Evolutionary conservation across 2,113 vertebrate genomes (phyloP).

Genomic region (Chaenocephalus aceratus): DNA sequence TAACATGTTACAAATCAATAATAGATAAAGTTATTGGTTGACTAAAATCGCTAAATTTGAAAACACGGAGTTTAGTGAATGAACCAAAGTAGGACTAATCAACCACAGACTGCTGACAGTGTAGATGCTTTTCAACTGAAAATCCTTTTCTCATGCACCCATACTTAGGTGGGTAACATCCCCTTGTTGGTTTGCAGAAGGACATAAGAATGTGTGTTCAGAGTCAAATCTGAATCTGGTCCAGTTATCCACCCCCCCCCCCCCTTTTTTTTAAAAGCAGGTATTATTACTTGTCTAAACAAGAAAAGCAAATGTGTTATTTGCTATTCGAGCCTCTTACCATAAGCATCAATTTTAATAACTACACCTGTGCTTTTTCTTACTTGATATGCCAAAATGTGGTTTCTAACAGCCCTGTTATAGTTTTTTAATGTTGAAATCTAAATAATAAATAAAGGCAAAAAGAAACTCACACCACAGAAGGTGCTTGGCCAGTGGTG

Average conservation of each 20-base stretch:
- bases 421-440: neutral
- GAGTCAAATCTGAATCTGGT: no score
- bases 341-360: neutral
- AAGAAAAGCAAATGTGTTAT: no score
- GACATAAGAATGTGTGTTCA: no score
- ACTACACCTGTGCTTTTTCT: neutral
- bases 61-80: neutral
- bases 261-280: no score
- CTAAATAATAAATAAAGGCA: neutral
- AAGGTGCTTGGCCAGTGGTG: slow-evolving; percentile 86
- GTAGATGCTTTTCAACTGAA: neutral
- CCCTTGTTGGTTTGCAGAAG: no score
- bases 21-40: no score
- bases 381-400: neutral
- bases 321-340: no score
- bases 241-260: no score
- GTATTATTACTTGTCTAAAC: no score
- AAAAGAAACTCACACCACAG: slow-evolving; percentile 75
- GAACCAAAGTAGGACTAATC: neutral
- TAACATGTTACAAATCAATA: neutral
- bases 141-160: neutral
- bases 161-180: no score
- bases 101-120: neutral
- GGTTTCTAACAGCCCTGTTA: neutral
- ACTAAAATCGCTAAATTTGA: neutral